phyloP scores from a whole-genome alignment of 2,888 invertebrate genomes.

The Mesorhabditis belari region DNA sequence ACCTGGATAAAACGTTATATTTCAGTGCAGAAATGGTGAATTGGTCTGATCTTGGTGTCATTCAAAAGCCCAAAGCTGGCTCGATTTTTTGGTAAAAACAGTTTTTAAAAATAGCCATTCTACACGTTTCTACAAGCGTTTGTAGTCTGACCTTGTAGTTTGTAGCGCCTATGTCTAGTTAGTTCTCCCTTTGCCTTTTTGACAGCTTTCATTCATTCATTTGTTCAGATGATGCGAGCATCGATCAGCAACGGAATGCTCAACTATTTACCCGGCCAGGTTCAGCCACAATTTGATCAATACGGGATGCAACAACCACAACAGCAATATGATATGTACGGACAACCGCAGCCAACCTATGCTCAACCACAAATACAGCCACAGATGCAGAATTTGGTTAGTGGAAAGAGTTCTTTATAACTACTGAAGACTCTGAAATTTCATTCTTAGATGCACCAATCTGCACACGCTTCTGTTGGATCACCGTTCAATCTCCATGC shows the following conservation, averaged over 20 bases:
- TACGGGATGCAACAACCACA: slow-evolving; percentile 7
- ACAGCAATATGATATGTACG: slow-evolving; percentile 3
- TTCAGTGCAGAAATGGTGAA: no score
- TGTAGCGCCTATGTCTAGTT: no score
- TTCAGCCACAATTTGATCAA: slow-evolving; percentile 1
- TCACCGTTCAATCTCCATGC: slow-evolving; percentile 5
- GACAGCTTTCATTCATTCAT: neutral
- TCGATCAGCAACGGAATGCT: slow-evolving; percentile 37
- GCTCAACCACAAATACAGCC: slow-evolving; percentile 15
- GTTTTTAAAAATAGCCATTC: no score
- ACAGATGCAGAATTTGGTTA: slow-evolving; percentile 7
- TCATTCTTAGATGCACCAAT: slow-evolving; percentile 21
- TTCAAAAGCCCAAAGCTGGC: no score
- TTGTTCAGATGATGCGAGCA: slow-evolving; percentile 20
- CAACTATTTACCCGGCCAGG: slow-evolving; percentile 18
- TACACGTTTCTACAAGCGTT: no score
- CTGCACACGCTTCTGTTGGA: slow-evolving; percentile 16
- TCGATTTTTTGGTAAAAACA: no score
- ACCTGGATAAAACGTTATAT: no score
- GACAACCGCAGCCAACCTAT: slow-evolving; percentile 11
- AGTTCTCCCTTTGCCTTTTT: neutral
- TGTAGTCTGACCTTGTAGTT: no score
- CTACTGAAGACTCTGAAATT: neutral
- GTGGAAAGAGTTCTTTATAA: neutral
- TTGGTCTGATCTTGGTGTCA: no score